Base-by-base conservation (phyloP, 2,797 vertebrate genomes). In the Tapirus indicus region DNA sequence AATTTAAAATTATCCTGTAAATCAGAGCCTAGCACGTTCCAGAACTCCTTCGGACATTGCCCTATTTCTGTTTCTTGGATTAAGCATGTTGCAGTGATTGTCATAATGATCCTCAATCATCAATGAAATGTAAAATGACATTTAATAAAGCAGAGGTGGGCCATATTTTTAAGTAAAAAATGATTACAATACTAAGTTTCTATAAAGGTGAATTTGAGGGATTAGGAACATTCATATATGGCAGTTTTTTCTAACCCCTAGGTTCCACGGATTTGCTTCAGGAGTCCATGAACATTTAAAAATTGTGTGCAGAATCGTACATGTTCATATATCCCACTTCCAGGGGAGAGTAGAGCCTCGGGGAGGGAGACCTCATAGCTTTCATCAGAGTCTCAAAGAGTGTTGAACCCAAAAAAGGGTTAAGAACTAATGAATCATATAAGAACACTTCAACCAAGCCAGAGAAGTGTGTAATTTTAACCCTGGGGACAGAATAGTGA, bases 191-290 rank as follows among this genome's bases (percentile, higher is more conserved):
- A 66, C 10, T 35, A 88, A 78, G 27, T 75, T 85, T 80, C 78
- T 91, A 18, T 88, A 66, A 93, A 44, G 32, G 32, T n/a, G n/a
- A 23, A 29, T 69, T 38, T 35, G n/a, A 56, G 60, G 82, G 44
- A 27, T 64, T 47, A 47, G 27, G 38, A 91, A 79, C 44, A 68
- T 44, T 88, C 7, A 41, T 74, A 85, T 68, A 25, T 23, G 47
- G 71, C 41, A 52, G 72, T 72, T 27, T 7, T 72, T 87, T 87
- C 47, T 82, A 72, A 66, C 18, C 10, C 18, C 10, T 23, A 27
- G n/a, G 23, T 89, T 68, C 56, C 47, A 38, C 56, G 52, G 60
- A 44, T 49, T 96, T 96, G 32, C 58, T 94, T 89, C 41, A 66
- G 74, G 9, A 79, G 5, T 71, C 66, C 44, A 0, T n/a, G 49